These are phyloP conservation scores for Portunus trituberculatus DNA, from an alignment of 1,140 invertebrate genomes.

Conservation along the genomic window DNA sequence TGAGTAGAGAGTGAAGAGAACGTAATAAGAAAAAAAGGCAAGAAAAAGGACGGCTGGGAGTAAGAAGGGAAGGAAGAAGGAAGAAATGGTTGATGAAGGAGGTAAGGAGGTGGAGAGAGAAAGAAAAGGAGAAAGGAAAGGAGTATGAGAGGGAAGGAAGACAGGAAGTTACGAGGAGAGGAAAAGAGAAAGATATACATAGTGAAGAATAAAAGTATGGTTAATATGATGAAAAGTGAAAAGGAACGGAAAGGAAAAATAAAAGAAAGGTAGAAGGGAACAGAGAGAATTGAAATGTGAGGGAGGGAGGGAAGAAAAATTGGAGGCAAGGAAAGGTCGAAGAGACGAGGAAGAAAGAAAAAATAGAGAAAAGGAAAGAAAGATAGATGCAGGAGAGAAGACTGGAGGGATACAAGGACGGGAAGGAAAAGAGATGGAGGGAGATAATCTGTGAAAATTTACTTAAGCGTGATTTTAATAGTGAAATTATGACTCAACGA, in stretches of 20 bases:
- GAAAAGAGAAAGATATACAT: not conserved
- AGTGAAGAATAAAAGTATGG: not conserved
- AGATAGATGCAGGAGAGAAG: not conserved
- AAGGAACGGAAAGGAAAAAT: not conserved
- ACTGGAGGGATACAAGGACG: slow-evolving; percentile 1
- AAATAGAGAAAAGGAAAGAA: slow-evolving; percentile 10
- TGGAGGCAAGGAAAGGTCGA: not conserved
- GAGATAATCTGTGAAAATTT: not conserved
- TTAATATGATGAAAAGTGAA: not conserved
- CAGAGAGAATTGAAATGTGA: not conserved
- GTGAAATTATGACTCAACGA: no score
- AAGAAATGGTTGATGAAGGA: not conserved
- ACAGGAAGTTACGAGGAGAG: not conserved
- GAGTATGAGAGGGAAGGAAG: not conserved
- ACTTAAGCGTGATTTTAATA: no score
- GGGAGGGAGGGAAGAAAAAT: not conserved
- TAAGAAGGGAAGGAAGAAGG: not conserved
- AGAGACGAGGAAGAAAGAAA: slow-evolving; percentile 16
- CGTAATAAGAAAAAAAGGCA: not conserved
- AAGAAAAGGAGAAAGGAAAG: not conserved
- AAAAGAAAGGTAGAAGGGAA: not conserved
- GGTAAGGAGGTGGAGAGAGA: not conserved
- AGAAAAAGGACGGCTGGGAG: no score
- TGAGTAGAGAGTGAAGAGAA: not conserved
- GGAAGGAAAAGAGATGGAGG: not conserved